phyloP scores from a whole-genome alignment of 1,140 invertebrate genomes.

The Cephus cinctus region DNA sequence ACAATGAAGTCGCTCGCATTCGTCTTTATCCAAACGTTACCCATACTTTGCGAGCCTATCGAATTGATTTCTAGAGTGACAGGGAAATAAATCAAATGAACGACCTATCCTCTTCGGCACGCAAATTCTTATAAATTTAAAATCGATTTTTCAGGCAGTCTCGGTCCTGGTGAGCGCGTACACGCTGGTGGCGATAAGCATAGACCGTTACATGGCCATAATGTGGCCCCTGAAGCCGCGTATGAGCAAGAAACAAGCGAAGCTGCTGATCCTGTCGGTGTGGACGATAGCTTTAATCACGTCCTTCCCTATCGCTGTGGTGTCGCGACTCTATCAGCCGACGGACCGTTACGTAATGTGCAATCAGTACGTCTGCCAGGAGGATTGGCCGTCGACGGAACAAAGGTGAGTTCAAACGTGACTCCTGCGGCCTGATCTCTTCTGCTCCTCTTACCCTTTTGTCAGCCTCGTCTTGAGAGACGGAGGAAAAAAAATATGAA shows the following conservation, averaged over 20 bases:
- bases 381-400: constrained; percentile 61
- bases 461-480: no score
- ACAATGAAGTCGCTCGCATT: no score
- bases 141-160: constrained; percentile 67
- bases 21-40: no score
- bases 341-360: constrained; percentile 60
- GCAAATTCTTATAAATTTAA: no score
- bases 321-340: constrained; percentile 64
- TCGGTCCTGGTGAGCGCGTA: constrained; percentile 83
- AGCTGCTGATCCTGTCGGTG: constrained; percentile 67
- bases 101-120: no score
- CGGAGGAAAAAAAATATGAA: neutral
- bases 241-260: constrained; percentile 69
- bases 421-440: neutral
- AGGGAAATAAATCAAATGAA: no score
- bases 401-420: constrained; percentile 54
- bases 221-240: constrained; percentile 82
- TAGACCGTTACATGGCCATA: constrained; percentile 85
- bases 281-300: constrained; percentile 80
- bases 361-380: constrained; percentile 66
- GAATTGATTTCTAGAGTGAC: no score
- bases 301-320: constrained; percentile 77
- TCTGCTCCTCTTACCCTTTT: no score
- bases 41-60: no score
- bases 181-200: constrained; percentile 81